A percentile compares a stretch with the other conserved stretches of the same genome.
These are phyloP conservation scores for Knipowitschia caucasica DNA, from an alignment of 2,797 vertebrate species.

Conservation along the genomic window DNA sequence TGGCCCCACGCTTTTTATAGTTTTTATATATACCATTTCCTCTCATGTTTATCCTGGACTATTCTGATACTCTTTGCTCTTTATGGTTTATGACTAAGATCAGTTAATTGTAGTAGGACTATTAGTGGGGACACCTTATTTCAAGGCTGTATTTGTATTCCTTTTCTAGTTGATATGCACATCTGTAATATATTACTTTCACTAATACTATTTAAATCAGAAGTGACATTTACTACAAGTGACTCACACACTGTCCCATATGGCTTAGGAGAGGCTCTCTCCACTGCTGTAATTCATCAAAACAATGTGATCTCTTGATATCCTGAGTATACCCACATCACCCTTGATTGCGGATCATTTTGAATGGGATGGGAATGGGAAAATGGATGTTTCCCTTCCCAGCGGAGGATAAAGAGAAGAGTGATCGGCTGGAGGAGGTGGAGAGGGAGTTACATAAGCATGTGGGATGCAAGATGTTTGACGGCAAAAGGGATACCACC, in stretches of 20 bases:
- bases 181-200: not conserved
- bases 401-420: slow-evolving; percentile 60
- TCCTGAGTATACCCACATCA: slow-evolving; percentile 38
- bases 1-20: too few relatives aligned
- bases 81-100: not conserved
- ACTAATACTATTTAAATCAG: slow-evolving; percentile 12
- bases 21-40: not conserved
- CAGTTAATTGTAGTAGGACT: not conserved
- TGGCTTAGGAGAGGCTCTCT: slow-evolving; percentile 25
- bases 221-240: slow-evolving; percentile 38
- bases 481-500: slow-evolving; percentile 60
- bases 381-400: slow-evolving; percentile 46
- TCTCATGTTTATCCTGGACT: slow-evolving; percentile 11
- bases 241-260: slow-evolving; percentile 26
- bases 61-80: too few relatives aligned
- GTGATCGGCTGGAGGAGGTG: slow-evolving; percentile 69
- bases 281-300: slow-evolving; percentile 27
- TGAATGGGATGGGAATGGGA: slow-evolving; percentile 23
- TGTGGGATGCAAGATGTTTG: slow-evolving; percentile 76
- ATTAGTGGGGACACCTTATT: not conserved
- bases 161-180: not conserved
- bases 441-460: slow-evolving; percentile 75
- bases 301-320: slow-evolving; percentile 44
- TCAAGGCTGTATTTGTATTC: not conserved
- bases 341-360: slow-evolving; percentile 42